Percentiles rank a stretch among this genome's conserved stretches.
These are phyloP conservation scores for Leptopilina boulardi DNA, from an alignment of 1,140 invertebrate genomes.

Conservation along the genomic window DNA sequence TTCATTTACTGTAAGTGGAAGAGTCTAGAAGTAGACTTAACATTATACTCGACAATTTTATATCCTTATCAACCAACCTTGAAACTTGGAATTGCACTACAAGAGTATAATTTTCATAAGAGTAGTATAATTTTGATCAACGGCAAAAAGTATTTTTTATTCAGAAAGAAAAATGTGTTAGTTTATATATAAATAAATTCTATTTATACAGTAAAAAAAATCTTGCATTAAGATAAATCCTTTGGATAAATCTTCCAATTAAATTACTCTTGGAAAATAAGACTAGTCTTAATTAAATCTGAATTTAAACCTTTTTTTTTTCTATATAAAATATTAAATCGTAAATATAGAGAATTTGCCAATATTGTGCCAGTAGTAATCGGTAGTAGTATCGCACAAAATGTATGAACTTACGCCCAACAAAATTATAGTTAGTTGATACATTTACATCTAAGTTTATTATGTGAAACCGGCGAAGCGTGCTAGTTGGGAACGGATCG, in stretches of 20 bases:
- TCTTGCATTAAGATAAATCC: too few species aligned
- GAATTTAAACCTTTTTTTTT: too few species aligned
- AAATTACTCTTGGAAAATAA: too few species aligned
- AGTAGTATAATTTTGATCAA: not conserved
- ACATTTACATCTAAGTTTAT: not conserved
- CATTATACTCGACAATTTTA: not conserved
- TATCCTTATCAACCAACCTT: constrained; percentile 22
- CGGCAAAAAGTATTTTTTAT: not conserved
- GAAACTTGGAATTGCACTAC: not conserved
- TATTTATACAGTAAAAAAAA: too few species aligned
- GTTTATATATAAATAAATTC: too few species aligned
- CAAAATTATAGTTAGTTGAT: not conserved
- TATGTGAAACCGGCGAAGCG: not conserved
- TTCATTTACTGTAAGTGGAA: too few species aligned
- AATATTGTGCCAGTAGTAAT: not conserved
- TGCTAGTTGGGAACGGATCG: constrained; percentile 5
- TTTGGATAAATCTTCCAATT: too few species aligned
- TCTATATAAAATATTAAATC: too few species aligned
- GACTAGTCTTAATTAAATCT: too few species aligned
- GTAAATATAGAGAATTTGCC: too few species aligned
- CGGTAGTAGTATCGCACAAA: not conserved
- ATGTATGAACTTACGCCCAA: not conserved
- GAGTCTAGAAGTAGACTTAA: not conserved
- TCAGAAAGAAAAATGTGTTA: too few species aligned
- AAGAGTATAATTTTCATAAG: not conserved